Percentiles rank a stretch among this genome's conserved stretches.
Evolutionary conservation across 2,113 vertebrate genomes (phyloP).

Genomic region (Prionailurus bengalensis): DNA sequence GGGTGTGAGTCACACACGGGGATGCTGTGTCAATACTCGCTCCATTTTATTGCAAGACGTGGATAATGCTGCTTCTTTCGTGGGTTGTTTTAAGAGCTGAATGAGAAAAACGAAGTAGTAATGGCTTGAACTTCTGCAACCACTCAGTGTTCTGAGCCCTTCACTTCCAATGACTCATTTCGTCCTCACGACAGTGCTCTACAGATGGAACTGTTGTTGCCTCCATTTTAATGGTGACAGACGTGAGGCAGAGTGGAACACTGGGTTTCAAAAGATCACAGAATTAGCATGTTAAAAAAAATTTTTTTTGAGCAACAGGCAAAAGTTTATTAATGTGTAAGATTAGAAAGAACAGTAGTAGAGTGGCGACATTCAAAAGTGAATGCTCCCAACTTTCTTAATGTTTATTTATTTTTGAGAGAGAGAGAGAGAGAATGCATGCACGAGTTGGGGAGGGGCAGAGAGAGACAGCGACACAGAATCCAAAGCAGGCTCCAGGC

Average conservation of each 20-base stretch:
- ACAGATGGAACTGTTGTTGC: background rate
- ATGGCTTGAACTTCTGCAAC: background rate
- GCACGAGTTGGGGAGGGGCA: too few species aligned
- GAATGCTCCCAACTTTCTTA: too few species aligned
- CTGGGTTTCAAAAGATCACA: background rate
- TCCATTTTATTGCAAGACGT: background rate
- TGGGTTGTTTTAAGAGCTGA: background rate
- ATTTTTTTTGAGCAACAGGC: too few species aligned
- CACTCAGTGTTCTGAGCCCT: background rate
- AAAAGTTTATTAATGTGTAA: too few species aligned
- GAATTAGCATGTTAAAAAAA: background rate
- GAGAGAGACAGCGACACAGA: too few species aligned
- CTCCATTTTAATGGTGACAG: background rate
- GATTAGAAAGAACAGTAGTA: too few species aligned
- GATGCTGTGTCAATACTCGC: background rate
- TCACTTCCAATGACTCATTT: background rate
- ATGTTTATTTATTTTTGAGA: too few species aligned
- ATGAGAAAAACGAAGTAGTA: background rate
- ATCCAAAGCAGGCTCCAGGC: too few species aligned
- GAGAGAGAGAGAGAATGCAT: too few species aligned
- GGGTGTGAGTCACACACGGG: too few species aligned
- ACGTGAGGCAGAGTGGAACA: background rate
- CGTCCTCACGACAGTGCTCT: background rate
- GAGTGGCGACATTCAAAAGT: too few species aligned
- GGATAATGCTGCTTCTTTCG: background rate